Evolutionary conservation across 2,797 vertebrate species (phyloP).

Genomic region (Myripristis murdjan): DNA sequence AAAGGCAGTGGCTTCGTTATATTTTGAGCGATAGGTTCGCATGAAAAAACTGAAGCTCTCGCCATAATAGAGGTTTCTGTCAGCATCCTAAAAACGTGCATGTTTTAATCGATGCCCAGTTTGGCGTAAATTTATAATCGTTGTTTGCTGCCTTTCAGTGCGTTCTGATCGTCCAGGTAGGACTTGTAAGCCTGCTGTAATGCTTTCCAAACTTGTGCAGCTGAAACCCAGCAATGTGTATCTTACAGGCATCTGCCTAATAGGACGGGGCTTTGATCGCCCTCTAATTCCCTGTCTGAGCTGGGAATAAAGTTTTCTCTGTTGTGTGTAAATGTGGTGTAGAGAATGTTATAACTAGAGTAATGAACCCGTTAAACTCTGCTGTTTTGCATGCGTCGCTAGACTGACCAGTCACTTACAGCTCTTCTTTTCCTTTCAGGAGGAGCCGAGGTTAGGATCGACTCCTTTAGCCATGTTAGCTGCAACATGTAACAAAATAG

Average conservation of each 20-base stretch:
- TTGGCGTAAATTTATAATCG: conserved; percentile 64
- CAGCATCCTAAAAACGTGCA: conserved; percentile 79
- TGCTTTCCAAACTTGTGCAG: background rate
- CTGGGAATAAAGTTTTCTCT: background rate
- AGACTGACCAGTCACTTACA: conserved; percentile 57
- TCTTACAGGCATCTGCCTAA: background rate
- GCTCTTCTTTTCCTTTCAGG: conserved; percentile 84
- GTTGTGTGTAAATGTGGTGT: background rate
- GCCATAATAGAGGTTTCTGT: conserved; percentile 74
- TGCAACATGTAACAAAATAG: conserved; percentile 99
- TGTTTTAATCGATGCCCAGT: conserved; percentile 67
- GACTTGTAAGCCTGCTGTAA: conserved; percentile 68
- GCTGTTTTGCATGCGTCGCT: conserved; percentile 18
- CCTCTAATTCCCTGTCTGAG: too few species aligned
- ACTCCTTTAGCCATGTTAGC: conserved; percentile 99
- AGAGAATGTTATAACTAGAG: conserved; percentile 2
- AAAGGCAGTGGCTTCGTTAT: conserved; percentile 90
- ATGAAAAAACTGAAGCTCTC: conserved; percentile 83
- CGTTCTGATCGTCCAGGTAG: conserved; percentile 89
- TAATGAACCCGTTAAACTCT: conserved; percentile 45
- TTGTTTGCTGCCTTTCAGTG: conserved; percentile 70
- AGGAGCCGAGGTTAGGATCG: conserved; percentile 98
- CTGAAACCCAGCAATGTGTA: background rate
- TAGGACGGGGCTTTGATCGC: too few species aligned
- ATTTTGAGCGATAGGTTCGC: conserved; percentile 86